Evolutionary conservation across 2,113 vertebrate genomes (phyloP).

Genomic region (Pelmatolapia mariae): DNA sequence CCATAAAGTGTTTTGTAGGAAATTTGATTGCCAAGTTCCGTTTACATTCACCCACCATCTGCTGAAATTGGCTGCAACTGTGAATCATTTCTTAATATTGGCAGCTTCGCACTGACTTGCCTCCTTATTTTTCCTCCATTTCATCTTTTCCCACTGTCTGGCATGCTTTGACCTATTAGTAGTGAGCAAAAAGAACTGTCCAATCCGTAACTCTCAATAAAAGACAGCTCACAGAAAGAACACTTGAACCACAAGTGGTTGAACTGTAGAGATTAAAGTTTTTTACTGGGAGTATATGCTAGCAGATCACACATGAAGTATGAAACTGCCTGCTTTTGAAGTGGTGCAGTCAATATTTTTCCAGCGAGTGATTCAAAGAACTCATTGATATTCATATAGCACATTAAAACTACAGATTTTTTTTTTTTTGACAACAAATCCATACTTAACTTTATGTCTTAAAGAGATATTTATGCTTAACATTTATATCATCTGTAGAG

Average conservation of each 20-base stretch:
- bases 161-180: constrained; percentile 4
- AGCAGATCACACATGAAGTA: background rate
- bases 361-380: background rate
- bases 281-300: background rate
- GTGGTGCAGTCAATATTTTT: background rate
- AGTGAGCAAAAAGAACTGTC: background rate
- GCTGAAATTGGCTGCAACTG: constrained; percentile 46
- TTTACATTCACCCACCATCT: constrained; percentile 61
- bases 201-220: background rate
- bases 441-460: background rate
- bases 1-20: constrained; percentile 33
- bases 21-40: constrained; percentile 39
- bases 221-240: background rate
- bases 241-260: background rate
- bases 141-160: background rate
- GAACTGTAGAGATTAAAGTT: background rate
- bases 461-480: background rate
- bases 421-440: background rate
- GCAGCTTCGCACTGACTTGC: constrained; percentile 15
- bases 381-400: background rate
- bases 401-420: background rate
- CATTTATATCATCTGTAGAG: background rate
- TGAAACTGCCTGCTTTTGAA: background rate
- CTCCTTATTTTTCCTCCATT: background rate
- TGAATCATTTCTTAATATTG: constrained; percentile 51